phyloP scores from a whole-genome alignment of 2,113 vertebrate genomes.

The Columbina picui region DNA sequence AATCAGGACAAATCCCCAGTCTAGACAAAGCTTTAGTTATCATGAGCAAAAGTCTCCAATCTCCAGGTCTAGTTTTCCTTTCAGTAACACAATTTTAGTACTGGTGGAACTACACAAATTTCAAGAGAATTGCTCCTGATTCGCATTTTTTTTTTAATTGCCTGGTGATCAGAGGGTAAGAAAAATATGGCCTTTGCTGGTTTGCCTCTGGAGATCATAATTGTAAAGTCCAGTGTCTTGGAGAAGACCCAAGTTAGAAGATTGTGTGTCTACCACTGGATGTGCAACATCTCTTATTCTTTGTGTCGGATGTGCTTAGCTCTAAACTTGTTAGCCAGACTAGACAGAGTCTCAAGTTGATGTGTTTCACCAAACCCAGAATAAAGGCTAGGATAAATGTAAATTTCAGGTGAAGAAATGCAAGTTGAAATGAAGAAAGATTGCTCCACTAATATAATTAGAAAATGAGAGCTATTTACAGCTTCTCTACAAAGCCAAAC shows the following conservation, averaged over 20 bases:
- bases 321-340: background rate
- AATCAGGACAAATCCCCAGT: conserved; percentile 58
- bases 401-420: background rate
- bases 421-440: background rate
- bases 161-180: background rate
- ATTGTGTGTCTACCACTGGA: background rate
- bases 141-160: background rate
- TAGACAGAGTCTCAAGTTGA: background rate
- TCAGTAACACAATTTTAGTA: background rate
- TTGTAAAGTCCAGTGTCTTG: background rate
- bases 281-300: background rate
- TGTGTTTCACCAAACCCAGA: background rate
- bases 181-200: background rate
- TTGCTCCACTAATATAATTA: background rate
- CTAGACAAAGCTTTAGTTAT: conserved; percentile 61
- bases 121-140: background rate
- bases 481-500: background rate
- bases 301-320: background rate
- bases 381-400: background rate
- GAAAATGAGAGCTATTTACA: background rate
- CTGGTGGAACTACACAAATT: background rate
- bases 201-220: background rate
- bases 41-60: conserved; percentile 26
- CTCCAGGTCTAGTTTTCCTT: conserved; percentile 17
- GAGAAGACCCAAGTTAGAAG: background rate